A percentile compares a stretch with the other conserved stretches of the same genome.
These are phyloP conservation scores for Diarsia rubi DNA, from an alignment of 2,888 invertebrate genomes.

Conservation along the genomic window DNA sequence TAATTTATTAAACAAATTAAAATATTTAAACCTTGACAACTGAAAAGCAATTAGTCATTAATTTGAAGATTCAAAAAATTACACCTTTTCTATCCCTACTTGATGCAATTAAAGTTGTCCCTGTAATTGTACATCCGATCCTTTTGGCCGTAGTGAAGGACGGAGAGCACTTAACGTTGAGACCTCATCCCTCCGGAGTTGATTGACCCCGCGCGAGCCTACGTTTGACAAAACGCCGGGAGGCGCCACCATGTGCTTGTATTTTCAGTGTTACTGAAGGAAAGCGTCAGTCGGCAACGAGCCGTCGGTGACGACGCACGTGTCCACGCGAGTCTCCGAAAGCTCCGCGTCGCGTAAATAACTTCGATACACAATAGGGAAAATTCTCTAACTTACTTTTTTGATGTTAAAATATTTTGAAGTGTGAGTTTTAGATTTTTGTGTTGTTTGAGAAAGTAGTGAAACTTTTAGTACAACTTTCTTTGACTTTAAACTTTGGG, in stretches of 20 bases:
- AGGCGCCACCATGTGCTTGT: conserved; percentile 79
- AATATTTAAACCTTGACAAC: neutral
- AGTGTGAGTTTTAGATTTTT: conserved; percentile 15
- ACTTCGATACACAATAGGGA: conserved; percentile 79
- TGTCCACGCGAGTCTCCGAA: conserved; percentile 56
- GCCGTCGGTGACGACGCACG: conserved; percentile 73
- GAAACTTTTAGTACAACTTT: conserved; percentile 23
- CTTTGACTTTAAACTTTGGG: conserved; percentile 15
- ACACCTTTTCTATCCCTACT: conserved; percentile 7
- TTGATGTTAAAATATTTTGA: conserved; percentile 15
- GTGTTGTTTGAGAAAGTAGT: conserved; percentile 23
- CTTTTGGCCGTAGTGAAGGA: conserved; percentile 56
- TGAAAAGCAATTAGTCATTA: conserved; percentile 3
- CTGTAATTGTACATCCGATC: conserved; percentile 51
- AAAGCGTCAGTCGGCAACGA: conserved; percentile 81
- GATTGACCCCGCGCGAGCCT: conserved; percentile 81
- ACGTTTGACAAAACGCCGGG: conserved; percentile 82
- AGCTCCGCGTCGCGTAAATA: conserved; percentile 81
- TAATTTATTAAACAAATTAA: neutral
- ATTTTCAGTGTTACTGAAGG: conserved; percentile 80
- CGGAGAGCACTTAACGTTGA: conserved; percentile 72
- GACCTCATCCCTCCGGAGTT: conserved; percentile 82
- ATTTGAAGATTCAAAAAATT: neutral
- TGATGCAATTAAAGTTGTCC: conserved; percentile 55
- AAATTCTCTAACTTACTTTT: conserved; percentile 55